Evolutionary conservation across 2,797 vertebrate genomes (phyloP).

Genomic region (Podargus strigoides): DNA sequence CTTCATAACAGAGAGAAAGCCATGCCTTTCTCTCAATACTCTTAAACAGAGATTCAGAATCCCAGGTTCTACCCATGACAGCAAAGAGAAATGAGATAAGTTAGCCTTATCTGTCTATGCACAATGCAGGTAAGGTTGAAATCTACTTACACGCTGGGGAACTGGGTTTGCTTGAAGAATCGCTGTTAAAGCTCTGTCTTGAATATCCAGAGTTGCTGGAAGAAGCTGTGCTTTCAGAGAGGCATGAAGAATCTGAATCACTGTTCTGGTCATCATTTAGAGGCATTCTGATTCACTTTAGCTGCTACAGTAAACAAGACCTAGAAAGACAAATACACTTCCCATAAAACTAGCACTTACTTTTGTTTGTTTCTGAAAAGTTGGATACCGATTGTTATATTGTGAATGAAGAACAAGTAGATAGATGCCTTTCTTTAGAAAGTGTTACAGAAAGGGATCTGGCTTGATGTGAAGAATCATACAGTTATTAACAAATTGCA

Average conservation of each 20-base stretch:
- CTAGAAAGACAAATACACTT: constrained; percentile 41
- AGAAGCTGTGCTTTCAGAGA: constrained; percentile 82
- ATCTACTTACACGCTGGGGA: constrained; percentile 86
- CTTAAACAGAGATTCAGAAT: constrained; percentile 4
- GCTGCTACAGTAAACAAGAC: constrained; percentile 15
- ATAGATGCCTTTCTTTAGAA: not conserved
- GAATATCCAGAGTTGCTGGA: constrained; percentile 84
- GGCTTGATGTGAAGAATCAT: not conserved
- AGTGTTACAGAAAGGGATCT: not conserved
- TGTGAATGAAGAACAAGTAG: not conserved
- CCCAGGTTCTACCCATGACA: not conserved
- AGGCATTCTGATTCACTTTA: constrained; percentile 81
- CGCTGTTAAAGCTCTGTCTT: constrained; percentile 88
- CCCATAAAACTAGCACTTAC: not conserved
- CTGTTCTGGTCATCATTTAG: constrained; percentile 83
- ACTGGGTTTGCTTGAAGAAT: constrained; percentile 88
- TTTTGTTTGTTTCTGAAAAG: not conserved
- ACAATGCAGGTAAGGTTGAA: not conserved
- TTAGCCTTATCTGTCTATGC: not conserved
- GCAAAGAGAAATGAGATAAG: not conserved
- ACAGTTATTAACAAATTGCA: not conserved
- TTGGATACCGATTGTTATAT: not conserved
- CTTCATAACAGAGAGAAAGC: not conserved
- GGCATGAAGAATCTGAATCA: constrained; percentile 82
- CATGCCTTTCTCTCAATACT: not conserved